Conservation (phyloP, 37 sponge, comb jelly and placozoan species). For the Spongilla lacustris region DNA sequence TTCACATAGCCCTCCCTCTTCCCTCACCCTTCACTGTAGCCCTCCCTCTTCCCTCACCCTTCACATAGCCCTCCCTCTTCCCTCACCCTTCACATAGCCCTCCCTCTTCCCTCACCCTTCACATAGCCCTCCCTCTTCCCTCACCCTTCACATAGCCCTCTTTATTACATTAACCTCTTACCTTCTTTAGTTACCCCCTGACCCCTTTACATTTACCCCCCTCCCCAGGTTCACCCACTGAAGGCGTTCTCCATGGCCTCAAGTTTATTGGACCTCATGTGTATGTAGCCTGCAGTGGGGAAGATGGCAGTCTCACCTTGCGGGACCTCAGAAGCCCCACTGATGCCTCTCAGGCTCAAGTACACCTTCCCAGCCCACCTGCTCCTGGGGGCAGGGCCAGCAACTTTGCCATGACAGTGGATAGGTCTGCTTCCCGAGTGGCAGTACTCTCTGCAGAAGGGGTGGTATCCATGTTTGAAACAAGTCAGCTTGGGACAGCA, state of each 20-base stretch:
- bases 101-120: too few relatives aligned
- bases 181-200: not conserved
- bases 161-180: constrained; percentile 3
- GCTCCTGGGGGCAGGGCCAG: not conserved
- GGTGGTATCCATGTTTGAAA: not conserved
- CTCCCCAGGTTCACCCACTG: not conserved
- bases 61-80: too few relatives aligned
- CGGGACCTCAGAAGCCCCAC: constrained; percentile 25
- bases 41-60: too few relatives aligned
- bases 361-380: not conserved
- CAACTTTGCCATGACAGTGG: not conserved
- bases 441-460: not conserved
- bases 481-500: not conserved
- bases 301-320: not conserved
- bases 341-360: not conserved
- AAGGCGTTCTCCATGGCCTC: constrained; percentile 12
- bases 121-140: too few relatives aligned
- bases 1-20: too few relatives aligned
- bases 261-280: constrained; percentile 1
- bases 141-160: too few relatives aligned
- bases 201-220: not conserved
- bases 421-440: not conserved
- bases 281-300: constrained; percentile 36
- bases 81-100: too few relatives aligned
- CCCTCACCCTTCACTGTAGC: too few relatives aligned